Conservation (phyloP, 1,140 invertebrate genomes). For the Neotoxoptera formosana region DNA sequence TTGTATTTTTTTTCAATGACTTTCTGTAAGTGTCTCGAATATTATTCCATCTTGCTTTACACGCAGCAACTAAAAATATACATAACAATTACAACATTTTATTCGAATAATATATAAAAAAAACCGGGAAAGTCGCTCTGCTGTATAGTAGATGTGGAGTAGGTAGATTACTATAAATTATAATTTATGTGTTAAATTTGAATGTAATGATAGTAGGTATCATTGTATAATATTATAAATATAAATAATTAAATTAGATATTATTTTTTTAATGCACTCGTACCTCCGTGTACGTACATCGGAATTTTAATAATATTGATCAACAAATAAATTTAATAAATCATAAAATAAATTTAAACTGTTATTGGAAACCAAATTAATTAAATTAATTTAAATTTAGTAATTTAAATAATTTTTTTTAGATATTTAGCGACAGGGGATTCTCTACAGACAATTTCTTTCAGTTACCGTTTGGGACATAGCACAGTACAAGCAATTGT, state of each 20-base stretch:
- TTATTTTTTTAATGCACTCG: too few relatives aligned
- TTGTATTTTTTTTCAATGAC: not conserved
- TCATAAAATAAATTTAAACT: too few relatives aligned
- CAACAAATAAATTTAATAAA: too few relatives aligned
- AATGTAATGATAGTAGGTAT: not conserved
- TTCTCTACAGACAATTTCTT: too few relatives aligned
- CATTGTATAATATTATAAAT: too few relatives aligned
- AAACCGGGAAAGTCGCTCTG: not conserved
- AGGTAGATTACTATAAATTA: not conserved
- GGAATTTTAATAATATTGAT: too few relatives aligned
- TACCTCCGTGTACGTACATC: too few relatives aligned
- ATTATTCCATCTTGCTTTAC: not conserved
- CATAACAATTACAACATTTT: not conserved
- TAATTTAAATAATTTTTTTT: not conserved
- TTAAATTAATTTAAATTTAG: not conserved
- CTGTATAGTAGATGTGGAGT: not conserved
- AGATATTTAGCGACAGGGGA: too few relatives aligned
- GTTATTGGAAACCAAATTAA: not conserved
- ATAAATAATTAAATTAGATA: too few relatives aligned
- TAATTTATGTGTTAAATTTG: not conserved
- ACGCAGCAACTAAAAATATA: conserved; percentile 3
- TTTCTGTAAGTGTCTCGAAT: conserved; percentile 20
- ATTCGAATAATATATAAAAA: not conserved
- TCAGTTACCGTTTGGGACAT: too few relatives aligned
- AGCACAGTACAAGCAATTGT: too few relatives aligned